These are phyloP conservation scores for Echiichthys vipera DNA, from an alignment of 2,797 vertebrate genomes.

Conservation along the genomic window DNA sequence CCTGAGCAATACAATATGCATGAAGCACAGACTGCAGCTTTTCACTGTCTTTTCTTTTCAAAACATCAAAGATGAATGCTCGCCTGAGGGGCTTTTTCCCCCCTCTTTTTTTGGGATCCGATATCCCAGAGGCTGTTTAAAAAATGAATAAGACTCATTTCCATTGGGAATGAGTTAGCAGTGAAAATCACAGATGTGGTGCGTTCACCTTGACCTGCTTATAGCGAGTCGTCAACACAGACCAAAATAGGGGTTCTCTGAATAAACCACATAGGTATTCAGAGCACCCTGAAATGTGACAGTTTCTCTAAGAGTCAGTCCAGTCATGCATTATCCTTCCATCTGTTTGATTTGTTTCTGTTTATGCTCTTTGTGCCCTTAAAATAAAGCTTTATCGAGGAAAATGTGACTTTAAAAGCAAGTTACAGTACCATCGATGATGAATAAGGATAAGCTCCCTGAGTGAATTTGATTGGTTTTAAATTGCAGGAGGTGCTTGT, in stretches of 20 bases:
- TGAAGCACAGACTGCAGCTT: slow-evolving; percentile 66
- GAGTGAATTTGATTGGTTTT: slow-evolving; percentile 1
- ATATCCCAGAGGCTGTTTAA: slow-evolving; percentile 77
- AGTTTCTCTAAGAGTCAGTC: neutral
- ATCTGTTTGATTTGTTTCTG: neutral
- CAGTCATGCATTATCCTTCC: neutral
- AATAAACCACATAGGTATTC: slow-evolving; percentile 21
- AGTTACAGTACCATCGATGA: neutral
- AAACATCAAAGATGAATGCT: slow-evolving; percentile 72
- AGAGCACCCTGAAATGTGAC: slow-evolving; percentile 20
- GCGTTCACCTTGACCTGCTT: slow-evolving; percentile 76
- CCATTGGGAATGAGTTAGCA: slow-evolving; percentile 74
- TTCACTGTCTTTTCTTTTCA: slow-evolving; percentile 68
- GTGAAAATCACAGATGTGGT: slow-evolving; percentile 72
- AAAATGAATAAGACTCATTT: slow-evolving; percentile 81
- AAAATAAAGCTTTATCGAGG: neutral
- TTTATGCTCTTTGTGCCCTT: neutral
- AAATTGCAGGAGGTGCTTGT: neutral
- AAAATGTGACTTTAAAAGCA: neutral
- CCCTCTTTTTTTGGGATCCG: slow-evolving; percentile 55
- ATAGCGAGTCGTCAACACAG: slow-evolving; percentile 35
- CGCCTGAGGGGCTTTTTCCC: slow-evolving; percentile 59
- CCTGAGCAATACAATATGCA: slow-evolving; percentile 74
- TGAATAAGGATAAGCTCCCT: neutral
- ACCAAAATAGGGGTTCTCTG: slow-evolving; percentile 29